Evolutionary conservation across 2,797 vertebrate genomes (phyloP).

Genomic region (Dallia pectoralis): DNA sequence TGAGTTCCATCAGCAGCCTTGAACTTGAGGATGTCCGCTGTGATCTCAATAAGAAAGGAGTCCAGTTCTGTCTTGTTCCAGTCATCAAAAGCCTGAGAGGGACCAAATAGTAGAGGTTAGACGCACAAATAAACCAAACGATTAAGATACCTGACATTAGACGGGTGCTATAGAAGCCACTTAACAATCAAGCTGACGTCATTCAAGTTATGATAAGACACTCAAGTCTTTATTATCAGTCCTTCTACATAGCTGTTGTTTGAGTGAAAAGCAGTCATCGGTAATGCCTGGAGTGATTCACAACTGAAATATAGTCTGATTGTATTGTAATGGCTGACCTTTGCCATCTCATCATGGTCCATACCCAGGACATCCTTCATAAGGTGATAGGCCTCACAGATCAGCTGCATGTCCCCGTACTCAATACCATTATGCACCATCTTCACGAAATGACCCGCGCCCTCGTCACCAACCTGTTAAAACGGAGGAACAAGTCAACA

Average conservation of each 20-base stretch:
- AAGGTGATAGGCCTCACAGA: slow-evolving; percentile 96
- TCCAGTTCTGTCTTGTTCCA: slow-evolving; percentile 98
- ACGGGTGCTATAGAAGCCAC: not conserved
- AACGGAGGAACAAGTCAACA: not conserved
- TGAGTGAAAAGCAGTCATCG: not conserved
- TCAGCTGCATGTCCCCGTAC: slow-evolving; percentile 99
- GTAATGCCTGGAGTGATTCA: not conserved
- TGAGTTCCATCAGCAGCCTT: slow-evolving; percentile 78
- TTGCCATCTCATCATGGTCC: slow-evolving; percentile 88
- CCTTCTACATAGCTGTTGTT: not conserved
- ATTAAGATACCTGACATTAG: not conserved
- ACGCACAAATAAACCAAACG: not conserved
- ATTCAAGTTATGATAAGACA: not conserved
- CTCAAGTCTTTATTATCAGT: not conserved
- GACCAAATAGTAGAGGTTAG: not conserved
- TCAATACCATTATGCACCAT: slow-evolving; percentile 99
- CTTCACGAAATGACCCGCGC: slow-evolving; percentile 96
- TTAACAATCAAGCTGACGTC: not conserved
- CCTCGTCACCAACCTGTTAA: slow-evolving; percentile 93
- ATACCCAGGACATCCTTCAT: slow-evolving; percentile 92
- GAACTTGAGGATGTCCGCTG: slow-evolving; percentile 91
- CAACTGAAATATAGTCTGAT: not conserved
- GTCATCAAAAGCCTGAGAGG: slow-evolving; percentile 80
- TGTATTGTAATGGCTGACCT: slow-evolving; percentile 68
- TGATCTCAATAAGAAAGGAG: slow-evolving; percentile 98